Percentiles rank a stretch among this genome's conserved stretches.
Conservation (phyloP, 2,888 invertebrate genomes). For the Acleris literana region DNA sequence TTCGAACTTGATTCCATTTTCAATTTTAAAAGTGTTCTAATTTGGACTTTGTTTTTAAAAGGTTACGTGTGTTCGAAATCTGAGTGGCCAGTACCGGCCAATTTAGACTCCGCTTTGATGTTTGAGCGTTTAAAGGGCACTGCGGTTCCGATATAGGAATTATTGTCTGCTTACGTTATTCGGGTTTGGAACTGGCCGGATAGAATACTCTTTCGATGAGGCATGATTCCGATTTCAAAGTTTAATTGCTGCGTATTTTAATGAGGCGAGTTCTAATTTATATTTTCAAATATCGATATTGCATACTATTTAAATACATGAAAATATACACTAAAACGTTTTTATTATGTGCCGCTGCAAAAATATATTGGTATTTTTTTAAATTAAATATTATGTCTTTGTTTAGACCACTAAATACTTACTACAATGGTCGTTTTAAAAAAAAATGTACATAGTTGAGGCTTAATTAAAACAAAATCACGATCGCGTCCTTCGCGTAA, state of each 20-base stretch:
- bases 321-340: too few relatives aligned
- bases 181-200: constrained; percentile 3
- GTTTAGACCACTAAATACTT: too few relatives aligned
- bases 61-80: background rate
- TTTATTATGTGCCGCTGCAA: too few relatives aligned
- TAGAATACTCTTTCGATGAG: background rate
- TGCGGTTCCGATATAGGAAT: constrained; percentile 27
- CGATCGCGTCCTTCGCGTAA: too few relatives aligned
- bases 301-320: too few relatives aligned
- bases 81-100: constrained; percentile 29
- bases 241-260: background rate
- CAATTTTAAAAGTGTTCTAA: constrained; percentile 8
- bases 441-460: too few relatives aligned
- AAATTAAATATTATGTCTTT: too few relatives aligned
- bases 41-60: constrained; percentile 25
- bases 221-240: background rate
- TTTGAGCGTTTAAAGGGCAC: constrained; percentile 43
- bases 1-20: constrained; percentile 18
- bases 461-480: too few relatives aligned
- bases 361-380: too few relatives aligned
- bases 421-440: too few relatives aligned
- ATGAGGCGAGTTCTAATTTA: too few relatives aligned
- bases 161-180: constrained; percentile 28
- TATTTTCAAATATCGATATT: too few relatives aligned
- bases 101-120: constrained; percentile 46